Evolutionary conservation across 1,140 invertebrate genomes (phyloP).

Genomic region (Drosophila albomicans): DNA sequence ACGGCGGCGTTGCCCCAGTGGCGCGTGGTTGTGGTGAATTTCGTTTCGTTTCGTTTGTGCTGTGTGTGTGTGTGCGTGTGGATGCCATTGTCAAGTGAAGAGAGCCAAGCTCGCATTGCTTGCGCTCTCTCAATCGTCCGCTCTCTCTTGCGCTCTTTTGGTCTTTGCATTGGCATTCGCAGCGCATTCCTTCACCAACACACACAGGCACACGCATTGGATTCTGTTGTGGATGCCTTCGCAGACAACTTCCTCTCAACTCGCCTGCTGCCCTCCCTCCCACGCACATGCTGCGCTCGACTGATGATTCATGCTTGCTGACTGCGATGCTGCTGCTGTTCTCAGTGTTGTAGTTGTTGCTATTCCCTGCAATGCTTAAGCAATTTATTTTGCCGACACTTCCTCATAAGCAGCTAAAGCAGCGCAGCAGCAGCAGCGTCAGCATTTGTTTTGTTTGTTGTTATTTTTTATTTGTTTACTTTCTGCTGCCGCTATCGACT

Average conservation of each 20-base stretch:
- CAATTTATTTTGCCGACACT: conserved; percentile 47
- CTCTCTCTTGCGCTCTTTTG: conserved; percentile 21
- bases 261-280: neutral
- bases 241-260: conserved; percentile 40
- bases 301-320: conserved; percentile 76
- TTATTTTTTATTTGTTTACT: conserved; percentile 37
- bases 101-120: conserved; percentile 1
- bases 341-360: conserved; percentile 3
- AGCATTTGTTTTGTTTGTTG: conserved; percentile 35
- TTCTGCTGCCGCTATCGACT: conserved; percentile 18
- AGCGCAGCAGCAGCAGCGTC: conserved; percentile 24
- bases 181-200: conserved; percentile 39
- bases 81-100: conserved; percentile 39
- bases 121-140: neutral
- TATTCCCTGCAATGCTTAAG: conserved; percentile 37
- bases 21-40: conserved; percentile 58
- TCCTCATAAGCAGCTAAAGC: conserved; percentile 34
- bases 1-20: conserved; percentile 42
- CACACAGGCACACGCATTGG: conserved; percentile 12
- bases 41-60: neutral
- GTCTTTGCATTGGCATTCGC: conserved; percentile 48
- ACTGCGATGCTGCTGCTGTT: conserved; percentile 38
- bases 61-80: conserved; percentile 13
- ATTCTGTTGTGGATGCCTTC: conserved; percentile 60
- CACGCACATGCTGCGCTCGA: conserved; percentile 20